These are phyloP conservation scores for Lipophrys pholis DNA, from an alignment of 2,113 vertebrate species.

Conservation along the genomic window DNA sequence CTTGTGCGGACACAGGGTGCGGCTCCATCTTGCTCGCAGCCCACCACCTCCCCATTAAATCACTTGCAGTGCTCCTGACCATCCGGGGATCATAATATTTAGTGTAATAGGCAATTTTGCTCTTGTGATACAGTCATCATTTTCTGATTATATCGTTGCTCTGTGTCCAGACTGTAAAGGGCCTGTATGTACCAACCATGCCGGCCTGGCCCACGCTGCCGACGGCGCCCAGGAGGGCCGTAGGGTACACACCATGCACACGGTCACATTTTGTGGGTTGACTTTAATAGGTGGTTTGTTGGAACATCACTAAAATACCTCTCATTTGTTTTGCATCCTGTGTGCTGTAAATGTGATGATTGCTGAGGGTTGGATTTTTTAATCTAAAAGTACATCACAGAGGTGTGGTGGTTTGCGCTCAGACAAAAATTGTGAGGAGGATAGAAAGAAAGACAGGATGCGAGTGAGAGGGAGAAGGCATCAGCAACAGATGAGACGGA, in stretches of 20 bases:
- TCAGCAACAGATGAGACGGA: slow-evolving; percentile 56
- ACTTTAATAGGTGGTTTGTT: slow-evolving; percentile 22
- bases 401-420: slow-evolving; percentile 45
- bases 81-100: slow-evolving; percentile 25
- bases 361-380: slow-evolving; percentile 6
- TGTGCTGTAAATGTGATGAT: slow-evolving; percentile 1
- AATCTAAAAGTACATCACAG: slow-evolving; percentile 3
- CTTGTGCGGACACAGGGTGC: slow-evolving; percentile 7
- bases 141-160: slow-evolving; percentile 51
- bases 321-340: slow-evolving; percentile 1
- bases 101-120: slow-evolving; percentile 45
- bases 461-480: slow-evolving; percentile 30
- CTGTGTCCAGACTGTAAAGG: slow-evolving; percentile 46
- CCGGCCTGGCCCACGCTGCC: slow-evolving; percentile 14
- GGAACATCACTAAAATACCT: slow-evolving; percentile 6
- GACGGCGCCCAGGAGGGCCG: slow-evolving; percentile 39
- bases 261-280: slow-evolving; percentile 24
- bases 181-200: slow-evolving; percentile 20
- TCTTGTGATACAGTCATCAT: slow-evolving; percentile 33
- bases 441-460: slow-evolving; percentile 7
- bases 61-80: background rate
- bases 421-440: no score
- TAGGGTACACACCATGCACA: slow-evolving; percentile 19
- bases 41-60: background rate
- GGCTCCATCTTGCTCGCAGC: slow-evolving; percentile 2